Evolutionary conservation across 2,113 vertebrate species (phyloP).

Genomic region (Rana temporaria): DNA sequence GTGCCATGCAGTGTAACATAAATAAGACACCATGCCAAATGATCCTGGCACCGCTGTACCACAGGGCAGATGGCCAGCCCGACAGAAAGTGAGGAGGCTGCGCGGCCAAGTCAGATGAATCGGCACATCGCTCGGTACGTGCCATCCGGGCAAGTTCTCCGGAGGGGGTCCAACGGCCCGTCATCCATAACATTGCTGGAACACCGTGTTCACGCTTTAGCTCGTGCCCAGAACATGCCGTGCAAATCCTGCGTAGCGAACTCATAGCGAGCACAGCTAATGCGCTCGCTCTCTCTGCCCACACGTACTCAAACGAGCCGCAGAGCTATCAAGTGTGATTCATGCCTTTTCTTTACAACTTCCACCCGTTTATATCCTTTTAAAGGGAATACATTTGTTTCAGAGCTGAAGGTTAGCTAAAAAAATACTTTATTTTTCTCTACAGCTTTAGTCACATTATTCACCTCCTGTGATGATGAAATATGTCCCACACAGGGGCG

Average conservation of each 20-base stretch:
- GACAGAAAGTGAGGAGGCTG: not conserved
- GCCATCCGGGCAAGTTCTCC: not conserved
- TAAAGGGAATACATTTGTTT: no score
- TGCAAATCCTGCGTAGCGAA: not conserved
- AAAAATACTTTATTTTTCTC: no score
- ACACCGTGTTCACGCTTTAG: not conserved
- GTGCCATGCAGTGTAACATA: not conserved
- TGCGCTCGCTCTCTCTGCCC: not conserved
- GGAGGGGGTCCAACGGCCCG: not conserved
- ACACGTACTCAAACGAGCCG: no score
- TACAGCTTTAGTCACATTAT: no score
- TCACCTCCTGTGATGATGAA: no score
- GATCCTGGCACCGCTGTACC: not conserved
- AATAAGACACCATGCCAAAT: slow-evolving; percentile 3
- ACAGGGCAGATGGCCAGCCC: slow-evolving; percentile 12
- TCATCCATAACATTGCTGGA: not conserved
- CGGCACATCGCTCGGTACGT: not conserved
- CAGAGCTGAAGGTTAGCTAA: no score
- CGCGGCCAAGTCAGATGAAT: not conserved
- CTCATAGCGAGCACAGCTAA: no score
- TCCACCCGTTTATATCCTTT: no score
- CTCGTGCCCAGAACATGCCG: not conserved
- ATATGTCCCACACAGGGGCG: no score
- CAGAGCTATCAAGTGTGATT: no score
- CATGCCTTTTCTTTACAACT: no score